phyloP scores from a whole-genome alignment of 2,888 invertebrate genomes.

The Coelinius sp. region DNA sequence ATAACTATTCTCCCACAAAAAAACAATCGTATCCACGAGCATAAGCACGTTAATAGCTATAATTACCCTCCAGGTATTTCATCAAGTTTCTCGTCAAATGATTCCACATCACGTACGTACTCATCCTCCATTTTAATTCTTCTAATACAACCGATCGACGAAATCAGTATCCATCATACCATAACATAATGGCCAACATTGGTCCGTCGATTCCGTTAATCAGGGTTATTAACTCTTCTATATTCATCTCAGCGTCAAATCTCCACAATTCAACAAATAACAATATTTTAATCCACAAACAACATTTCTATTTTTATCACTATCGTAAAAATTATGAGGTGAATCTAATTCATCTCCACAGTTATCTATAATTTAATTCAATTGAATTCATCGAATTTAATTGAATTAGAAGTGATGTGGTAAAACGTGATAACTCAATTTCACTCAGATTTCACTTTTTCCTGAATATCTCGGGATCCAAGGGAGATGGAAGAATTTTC shows the following conservation, averaged over 20 bases:
- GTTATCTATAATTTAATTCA: background rate
- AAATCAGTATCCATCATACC: slow-evolving; percentile 14
- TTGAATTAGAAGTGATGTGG: background rate
- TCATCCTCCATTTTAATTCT: slow-evolving; percentile 42
- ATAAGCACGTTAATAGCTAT: slow-evolving; percentile 39
- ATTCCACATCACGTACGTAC: slow-evolving; percentile 60
- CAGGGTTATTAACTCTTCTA: slow-evolving; percentile 18
- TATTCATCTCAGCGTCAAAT: slow-evolving; percentile 13
- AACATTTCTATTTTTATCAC: background rate
- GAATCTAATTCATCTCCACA: background rate
- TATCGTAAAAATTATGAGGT: background rate
- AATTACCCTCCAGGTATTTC: slow-evolving; percentile 60
- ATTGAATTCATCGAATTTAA: background rate
- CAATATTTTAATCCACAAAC: background rate
- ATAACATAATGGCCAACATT: slow-evolving; percentile 18
- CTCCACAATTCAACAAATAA: slow-evolving; percentile 4
- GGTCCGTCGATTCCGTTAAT: slow-evolving; percentile 26
- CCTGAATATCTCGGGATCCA: no score
- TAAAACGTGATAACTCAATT: background rate
- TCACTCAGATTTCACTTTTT: background rate
- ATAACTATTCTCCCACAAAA: background rate
- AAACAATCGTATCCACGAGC: background rate
- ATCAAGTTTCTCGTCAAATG: slow-evolving; percentile 59
- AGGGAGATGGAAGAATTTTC: background rate
- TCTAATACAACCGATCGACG: slow-evolving; percentile 23